phyloP scores from a whole-genome alignment of 1,140 invertebrate species.

The Luehdorfia chinensis region DNA sequence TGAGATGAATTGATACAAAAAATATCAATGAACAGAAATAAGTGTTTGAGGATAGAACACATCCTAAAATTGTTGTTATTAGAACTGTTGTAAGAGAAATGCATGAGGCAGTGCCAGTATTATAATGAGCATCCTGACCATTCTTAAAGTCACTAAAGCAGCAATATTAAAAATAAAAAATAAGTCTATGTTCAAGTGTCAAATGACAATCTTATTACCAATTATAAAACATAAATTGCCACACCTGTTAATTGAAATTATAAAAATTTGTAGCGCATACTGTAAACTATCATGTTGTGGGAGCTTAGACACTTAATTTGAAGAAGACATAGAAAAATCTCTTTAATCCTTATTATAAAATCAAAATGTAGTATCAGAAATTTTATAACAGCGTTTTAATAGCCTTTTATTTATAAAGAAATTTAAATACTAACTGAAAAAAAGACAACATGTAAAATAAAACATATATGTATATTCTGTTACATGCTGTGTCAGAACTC shows the following conservation, averaged over 20 bases:
- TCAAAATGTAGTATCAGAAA: too few relatives aligned
- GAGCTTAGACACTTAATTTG: neutral
- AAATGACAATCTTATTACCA: slow-evolving; percentile 4
- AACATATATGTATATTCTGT: slow-evolving; percentile 10
- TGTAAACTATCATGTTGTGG: neutral
- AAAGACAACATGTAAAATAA: slow-evolving; percentile 38
- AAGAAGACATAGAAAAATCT: neutral
- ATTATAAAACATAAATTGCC: slow-evolving; percentile 3
- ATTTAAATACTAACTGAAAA: slow-evolving; percentile 27
- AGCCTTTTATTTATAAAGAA: slow-evolving; percentile 9
- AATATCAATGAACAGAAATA: neutral
- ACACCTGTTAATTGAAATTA: neutral
- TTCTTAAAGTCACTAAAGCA: slow-evolving; percentile 26
- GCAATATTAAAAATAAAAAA: slow-evolving; percentile 15
- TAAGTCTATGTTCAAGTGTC: neutral
- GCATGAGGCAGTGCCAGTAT: slow-evolving; percentile 51
- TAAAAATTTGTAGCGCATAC: neutral
- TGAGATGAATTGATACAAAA: neutral
- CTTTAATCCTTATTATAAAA: too few relatives aligned
- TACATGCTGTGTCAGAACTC: slow-evolving; percentile 16
- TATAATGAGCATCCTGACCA: slow-evolving; percentile 73
- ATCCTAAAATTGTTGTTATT: neutral
- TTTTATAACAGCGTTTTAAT: too few relatives aligned
- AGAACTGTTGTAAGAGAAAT: slow-evolving; percentile 28
- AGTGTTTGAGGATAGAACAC: neutral